Evolutionary conservation across 2,797 vertebrate genomes (phyloP), one percentile per base, ranked within the genome.

Genomic region (Macroramphosus scolopax): DNA sequence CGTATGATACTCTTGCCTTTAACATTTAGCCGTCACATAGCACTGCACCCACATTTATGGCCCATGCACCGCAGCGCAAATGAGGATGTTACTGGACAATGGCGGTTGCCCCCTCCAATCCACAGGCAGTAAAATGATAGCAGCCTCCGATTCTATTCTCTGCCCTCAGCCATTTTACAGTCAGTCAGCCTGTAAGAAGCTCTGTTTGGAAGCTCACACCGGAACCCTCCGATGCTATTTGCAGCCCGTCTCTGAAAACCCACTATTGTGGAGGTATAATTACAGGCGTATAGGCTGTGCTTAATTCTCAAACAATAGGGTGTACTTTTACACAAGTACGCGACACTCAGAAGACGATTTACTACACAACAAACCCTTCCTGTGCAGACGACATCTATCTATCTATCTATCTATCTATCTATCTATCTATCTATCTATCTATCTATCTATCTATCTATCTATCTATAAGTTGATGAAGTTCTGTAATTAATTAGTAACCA

Each of bases 281-380:
- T 90, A 90, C 81, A 89, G 86, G 80, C 84, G 82, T 79, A 68
- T 87, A 86, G 42, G 66, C 81, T 85, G 82, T 75, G 87, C 86
- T 90, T 92, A 90, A 91, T 91, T 92, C 82, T 83, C 81, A 90
- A 91, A 92, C 89, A 92, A 91, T 90, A 86, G 87, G 86, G 88
- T 87, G 71, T 87, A 81, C 85, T 90, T 87, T 87, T 86, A 87
- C 79, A 85, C 76, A 71, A 85, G 79, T 75, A 81, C 82, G 81
- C 84, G 77, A 78, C 87, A 89, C 86, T 81, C 70, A 84, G 78
- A 78, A 77, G 61, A 67, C 64, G 62, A 63, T 74, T 63, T 63
- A 80, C 65, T 62, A 77, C 71, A 83, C 74, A 80, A 78, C 67
- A 75, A 56, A 62, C 71, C 55, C 62, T 75, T 72, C 56, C 73